phyloP scores from a whole-genome alignment of 2,113 vertebrate genomes.

The Hippocampus zosterae region DNA sequence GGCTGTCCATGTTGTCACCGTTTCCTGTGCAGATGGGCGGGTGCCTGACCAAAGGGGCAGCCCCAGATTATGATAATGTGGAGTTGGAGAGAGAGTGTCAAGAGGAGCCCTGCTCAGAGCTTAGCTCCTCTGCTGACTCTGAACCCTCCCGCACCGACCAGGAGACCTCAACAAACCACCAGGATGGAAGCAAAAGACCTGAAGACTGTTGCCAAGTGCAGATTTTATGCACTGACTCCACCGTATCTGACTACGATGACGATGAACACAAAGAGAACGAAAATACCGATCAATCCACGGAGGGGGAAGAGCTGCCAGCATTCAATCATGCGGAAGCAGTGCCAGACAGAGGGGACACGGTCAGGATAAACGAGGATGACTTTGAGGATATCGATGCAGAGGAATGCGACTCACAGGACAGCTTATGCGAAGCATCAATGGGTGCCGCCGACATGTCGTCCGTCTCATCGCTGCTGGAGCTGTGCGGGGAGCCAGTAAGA shows the following conservation, averaged over 20 bases:
- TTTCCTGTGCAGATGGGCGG: conserved; percentile 77
- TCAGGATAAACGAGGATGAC: conserved; percentile 68
- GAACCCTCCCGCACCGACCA: conserved; percentile 59
- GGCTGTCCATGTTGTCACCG: conserved; percentile 70
- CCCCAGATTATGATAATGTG: conserved; percentile 66
- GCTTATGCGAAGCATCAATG: conserved; percentile 59
- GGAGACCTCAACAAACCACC: conserved; percentile 49
- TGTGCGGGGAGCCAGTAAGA: conserved; percentile 55
- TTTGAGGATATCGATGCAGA: conserved; percentile 79
- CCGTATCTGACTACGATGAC: conserved; percentile 42
- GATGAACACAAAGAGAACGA: conserved; percentile 53
- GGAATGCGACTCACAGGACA: conserved; percentile 83
- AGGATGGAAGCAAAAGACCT: conserved; percentile 39
- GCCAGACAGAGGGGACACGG: conserved; percentile 68
- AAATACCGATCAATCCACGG: conserved; percentile 47
- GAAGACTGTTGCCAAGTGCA: conserved; percentile 56
- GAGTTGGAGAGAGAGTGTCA: conserved; percentile 70
- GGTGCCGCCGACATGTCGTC: conserved; percentile 43
- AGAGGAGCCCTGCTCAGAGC: conserved; percentile 67
- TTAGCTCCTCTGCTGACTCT: conserved; percentile 52
- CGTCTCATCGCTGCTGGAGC: conserved; percentile 65
- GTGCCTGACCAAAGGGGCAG: conserved; percentile 74
- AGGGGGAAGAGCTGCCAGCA: conserved; percentile 63
- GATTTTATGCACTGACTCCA: conserved; percentile 57
- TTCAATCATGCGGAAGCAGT: conserved; percentile 73